A percentile compares a stretch with the other conserved stretches of the same genome.
Conservation (phyloP, 2,113 vertebrate genomes). For the Perca schrenkii region DNA sequence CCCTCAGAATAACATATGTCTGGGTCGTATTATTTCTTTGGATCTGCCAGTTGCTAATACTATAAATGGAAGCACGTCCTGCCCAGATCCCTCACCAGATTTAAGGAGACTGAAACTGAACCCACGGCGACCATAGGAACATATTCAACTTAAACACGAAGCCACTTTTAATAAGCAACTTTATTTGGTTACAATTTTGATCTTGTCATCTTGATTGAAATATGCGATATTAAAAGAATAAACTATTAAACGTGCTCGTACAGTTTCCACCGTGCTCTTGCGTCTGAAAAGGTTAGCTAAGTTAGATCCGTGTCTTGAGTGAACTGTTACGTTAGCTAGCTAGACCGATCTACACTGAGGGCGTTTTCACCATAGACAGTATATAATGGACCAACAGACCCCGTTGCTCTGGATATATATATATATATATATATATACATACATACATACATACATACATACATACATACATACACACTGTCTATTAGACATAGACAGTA, state of each 20-base stretch:
- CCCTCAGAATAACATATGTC: accelerated
- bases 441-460: too few relatives aligned
- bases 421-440: too few relatives aligned
- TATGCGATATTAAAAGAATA: neutral
- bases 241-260: neutral
- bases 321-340: too few relatives aligned
- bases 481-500: too few relatives aligned
- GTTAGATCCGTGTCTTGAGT: too few relatives aligned
- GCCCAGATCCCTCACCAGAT: neutral
- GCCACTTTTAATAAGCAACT: accelerated
- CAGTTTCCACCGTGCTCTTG: too few relatives aligned
- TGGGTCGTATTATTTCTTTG: neutral
- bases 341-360: too few relatives aligned
- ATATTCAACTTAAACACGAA: neutral
- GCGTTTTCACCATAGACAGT: too few relatives aligned
- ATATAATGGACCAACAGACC: too few relatives aligned
- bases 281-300: too few relatives aligned
- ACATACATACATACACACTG: too few relatives aligned
- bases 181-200: neutral
- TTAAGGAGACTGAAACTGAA: neutral
- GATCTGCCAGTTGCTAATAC: neutral
- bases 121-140: neutral
- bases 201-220: neutral
- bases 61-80: constrained; percentile 47
- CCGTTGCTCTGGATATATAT: too few relatives aligned